Evolutionary conservation across 2,113 vertebrate genomes (phyloP), one percentile per base, ranked within the genome.

Genomic region (Mormyrus lacerda): DNA sequence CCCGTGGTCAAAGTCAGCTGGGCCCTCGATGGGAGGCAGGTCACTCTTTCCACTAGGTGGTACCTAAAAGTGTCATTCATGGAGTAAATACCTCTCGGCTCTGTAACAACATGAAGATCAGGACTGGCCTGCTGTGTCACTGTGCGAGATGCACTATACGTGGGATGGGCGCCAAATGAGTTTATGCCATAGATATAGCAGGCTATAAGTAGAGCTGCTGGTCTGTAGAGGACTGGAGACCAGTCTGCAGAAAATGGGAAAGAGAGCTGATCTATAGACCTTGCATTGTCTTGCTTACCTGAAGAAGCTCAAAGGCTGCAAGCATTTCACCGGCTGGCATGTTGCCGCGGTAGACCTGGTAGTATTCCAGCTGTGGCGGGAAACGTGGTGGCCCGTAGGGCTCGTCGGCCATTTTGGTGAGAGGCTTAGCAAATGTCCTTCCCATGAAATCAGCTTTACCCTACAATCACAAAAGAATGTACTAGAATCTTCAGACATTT

Each of bases 391-490:
- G 95, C 9, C 97, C 96, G 15, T 99, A 99, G 0, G 95, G 95
- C 90, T 99, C 98, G 0, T 98, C 97, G 0, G 97, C 96, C 98
- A 99, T 99, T 94, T 99, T 99, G 88, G 99, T 98, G 90, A 98
- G 92, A 0, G 98, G 98, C 82, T 99, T 99, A 91, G 98, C 98
- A 1, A 99, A 99, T 0, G 98, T 99, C 89, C 98, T 95, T 21
- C 98, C 98, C 96, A 99, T 99, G 94, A 99, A 99, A 89, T 99
- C 98, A 0, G 97, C 97, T 95, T 99, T 99, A 45, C 98, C 98
- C 98, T 99, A 88, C 21, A 85, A 89, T 35, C 4, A 45, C 35
- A 84, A 53, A 50, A 31, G 13, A 85, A 44, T 24, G 48, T 7
- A 4, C 44, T 21, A 21, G 48, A 17, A 83, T 17, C 13, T 19